Percentiles rank a stretch among this genome's conserved stretches.
Evolutionary conservation across 2,797 vertebrate species (phyloP).

Genomic region (Dipus sagitta): DNA sequence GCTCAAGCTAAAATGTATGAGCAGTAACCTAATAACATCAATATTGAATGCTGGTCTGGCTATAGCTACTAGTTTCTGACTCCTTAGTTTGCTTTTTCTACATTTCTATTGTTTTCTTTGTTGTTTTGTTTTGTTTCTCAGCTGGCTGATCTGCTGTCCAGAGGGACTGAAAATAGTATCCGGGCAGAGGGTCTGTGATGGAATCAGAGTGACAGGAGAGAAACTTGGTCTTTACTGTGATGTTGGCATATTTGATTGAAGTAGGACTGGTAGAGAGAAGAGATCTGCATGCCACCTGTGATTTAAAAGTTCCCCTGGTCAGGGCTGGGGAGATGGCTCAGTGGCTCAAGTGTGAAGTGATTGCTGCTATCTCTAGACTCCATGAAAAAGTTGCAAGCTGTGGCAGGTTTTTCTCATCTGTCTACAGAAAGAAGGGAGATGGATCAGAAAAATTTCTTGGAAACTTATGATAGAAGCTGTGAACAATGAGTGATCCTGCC

Average conservation of each 20-base stretch:
- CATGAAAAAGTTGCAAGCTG: too few relatives aligned
- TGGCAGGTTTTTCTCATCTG: too few relatives aligned
- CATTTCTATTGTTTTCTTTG: neutral
- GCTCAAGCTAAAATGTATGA: constrained; percentile 8
- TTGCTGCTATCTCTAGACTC: too few relatives aligned
- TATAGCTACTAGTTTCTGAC: neutral
- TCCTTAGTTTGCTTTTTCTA: constrained; percentile 20
- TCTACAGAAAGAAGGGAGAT: too few relatives aligned
- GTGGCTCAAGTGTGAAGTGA: too few relatives aligned
- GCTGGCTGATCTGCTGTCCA: neutral
- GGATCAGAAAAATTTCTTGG: too few relatives aligned
- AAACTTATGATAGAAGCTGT: too few relatives aligned
- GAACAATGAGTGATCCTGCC: too few relatives aligned
- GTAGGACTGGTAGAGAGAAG: neutral
- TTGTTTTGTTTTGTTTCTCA: neutral
- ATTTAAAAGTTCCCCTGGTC: neutral
- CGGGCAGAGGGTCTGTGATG: neutral
- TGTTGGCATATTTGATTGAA: neutral
- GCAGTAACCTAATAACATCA: constrained; percentile 55
- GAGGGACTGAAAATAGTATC: neutral
- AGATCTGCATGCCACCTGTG: neutral
- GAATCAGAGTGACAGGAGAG: neutral
- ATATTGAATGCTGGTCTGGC: constrained; percentile 33
- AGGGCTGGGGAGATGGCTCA: neutral
- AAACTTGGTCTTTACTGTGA: neutral